A percentile compares a stretch with the other conserved stretches of the same genome.
Conservation (phyloP, 2,113 vertebrate genomes). For the Porphyrio hochstetteri region DNA sequence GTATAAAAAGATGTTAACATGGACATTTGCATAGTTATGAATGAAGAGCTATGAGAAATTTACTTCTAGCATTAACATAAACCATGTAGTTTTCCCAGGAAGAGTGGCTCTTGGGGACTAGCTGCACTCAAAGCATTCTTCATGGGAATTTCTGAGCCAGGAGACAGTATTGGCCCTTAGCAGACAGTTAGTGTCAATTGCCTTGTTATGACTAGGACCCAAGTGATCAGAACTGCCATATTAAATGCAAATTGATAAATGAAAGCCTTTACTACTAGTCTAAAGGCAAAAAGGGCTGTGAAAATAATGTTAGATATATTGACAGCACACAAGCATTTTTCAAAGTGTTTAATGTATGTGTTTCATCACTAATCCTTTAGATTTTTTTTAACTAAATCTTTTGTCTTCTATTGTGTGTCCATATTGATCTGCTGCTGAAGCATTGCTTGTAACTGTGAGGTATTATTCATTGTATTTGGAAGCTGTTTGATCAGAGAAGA, state of each 20-base stretch:
- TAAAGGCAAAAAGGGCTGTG: neutral
- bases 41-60: neutral
- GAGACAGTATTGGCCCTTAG: neutral
- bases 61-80: neutral
- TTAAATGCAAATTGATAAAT: constrained; percentile 26
- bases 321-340: neutral
- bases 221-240: neutral
- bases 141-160: neutral
- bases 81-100: neutral
- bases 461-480: constrained; percentile 12
- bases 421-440: constrained; percentile 2
- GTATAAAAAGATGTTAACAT: accelerated
- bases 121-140: neutral
- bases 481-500: constrained; percentile 7
- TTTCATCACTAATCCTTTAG: constrained; percentile 2
- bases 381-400: neutral
- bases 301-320: neutral
- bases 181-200: neutral
- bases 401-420: neutral
- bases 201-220: neutral
- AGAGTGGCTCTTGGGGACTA: neutral
- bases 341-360: neutral
- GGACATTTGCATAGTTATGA: neutral
- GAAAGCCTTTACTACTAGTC: neutral
- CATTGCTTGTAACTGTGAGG: neutral